These are phyloP conservation scores for Alouatta palliata DNA, from an alignment of 2,113 vertebrate genomes.

Conservation along the genomic window DNA sequence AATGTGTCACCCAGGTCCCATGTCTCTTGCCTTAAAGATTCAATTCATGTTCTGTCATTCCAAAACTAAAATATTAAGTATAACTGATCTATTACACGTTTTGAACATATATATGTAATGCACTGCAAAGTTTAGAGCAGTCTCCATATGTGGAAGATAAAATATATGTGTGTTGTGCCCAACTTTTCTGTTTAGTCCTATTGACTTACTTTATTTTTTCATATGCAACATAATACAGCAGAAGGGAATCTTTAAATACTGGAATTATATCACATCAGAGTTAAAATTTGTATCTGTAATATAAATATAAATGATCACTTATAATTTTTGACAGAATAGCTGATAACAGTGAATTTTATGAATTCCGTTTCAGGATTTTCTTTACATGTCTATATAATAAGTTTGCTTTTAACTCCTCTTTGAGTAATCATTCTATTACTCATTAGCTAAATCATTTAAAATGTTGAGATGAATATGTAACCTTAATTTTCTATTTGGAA, in stretches of 20 bases:
- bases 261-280: not conserved
- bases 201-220: not conserved
- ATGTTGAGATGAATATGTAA: not conserved
- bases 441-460: constrained; percentile 47
- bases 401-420: not conserved
- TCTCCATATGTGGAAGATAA: not conserved
- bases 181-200: not conserved
- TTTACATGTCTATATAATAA: not conserved
- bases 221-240: not conserved
- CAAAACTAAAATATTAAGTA: not conserved
- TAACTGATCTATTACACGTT: not conserved
- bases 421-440: not conserved
- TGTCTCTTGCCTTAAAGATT: not conserved
- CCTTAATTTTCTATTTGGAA: constrained; percentile 43
- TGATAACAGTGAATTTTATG: not conserved
- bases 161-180: not conserved
- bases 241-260: not conserved
- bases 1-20: not conserved
- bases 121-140: not conserved
- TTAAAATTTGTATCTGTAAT: not conserved
- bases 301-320: not conserved
- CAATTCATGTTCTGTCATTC: not conserved
- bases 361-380: not conserved
- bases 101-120: not conserved
- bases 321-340: not conserved